Base-by-base conservation (phyloP, 2,113 vertebrate genomes). In the Crotalus tigris region DNA sequence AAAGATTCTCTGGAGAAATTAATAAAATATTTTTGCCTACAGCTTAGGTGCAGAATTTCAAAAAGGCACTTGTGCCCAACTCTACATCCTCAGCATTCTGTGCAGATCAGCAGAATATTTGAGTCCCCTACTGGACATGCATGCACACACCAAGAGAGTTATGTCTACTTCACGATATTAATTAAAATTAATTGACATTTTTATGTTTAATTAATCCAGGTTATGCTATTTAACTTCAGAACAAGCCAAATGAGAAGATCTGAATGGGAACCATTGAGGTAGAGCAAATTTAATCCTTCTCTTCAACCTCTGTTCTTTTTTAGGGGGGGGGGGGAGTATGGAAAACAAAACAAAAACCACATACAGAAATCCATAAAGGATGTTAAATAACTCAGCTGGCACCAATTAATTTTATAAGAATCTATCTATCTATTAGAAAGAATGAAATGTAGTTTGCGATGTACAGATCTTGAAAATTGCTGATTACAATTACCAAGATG, bases 291-390 rank as follows among this genome's bases (percentile, higher is more conserved):
- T 81, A 81, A 81, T 81, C 15, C 17, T 81, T 81, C n/a, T 39
- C 15, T 81, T 81, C 69, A 39, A 39, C 6, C 0, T 39, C 69
- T 81, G 6, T 9, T 81, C 7, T 44, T 81, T 75, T 75, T 75
- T 44, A 0, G 1, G 26, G 26, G 6, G n/a, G n/a, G 7, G 6
- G 33, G 17, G 7, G 13, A 44, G 33, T 17, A 0, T 39, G n/a
- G 15, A 81, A 81, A 44, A 39, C n/a, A 81, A 58, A 57, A 10
- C 55, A 57, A 19, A 81, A 19, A 39, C 0, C 0, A 2, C 33
- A 81, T 75, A 19, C 17, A 39, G 33, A 81, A 81, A 81, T 81
- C 33, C 33, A 81, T 44, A 81, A 21, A 21, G 33, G 17, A 9
- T 81, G 44, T 21, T 81, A 81, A 39, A 39, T 39, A 81, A 44